Base-by-base conservation (phyloP, 2,797 vertebrate species). In the Urophycis tenuis region DNA sequence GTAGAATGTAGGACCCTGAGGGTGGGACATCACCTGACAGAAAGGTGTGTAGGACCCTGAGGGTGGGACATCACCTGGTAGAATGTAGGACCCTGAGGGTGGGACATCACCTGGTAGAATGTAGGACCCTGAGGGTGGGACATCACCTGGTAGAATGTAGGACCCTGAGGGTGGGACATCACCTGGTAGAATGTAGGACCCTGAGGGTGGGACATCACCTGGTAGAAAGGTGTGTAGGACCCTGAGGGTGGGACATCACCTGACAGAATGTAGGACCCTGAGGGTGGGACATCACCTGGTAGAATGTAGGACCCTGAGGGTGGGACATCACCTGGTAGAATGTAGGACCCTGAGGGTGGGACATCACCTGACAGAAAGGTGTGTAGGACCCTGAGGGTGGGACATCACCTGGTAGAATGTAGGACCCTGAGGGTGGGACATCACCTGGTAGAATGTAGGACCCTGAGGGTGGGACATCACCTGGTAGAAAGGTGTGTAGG, bases 291-390 rank as follows among this genome's bases (percentile, higher is more conserved):
- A 97, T 99, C 92, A 97, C 96, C 32, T 99, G 96, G 97, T 96
- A 99, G 92, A 99, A 96, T 77, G 36, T 45, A 72, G 78, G 67
- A 67, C 72, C 77, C 22, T 15, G 64, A n/a, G 73, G 67, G 1
- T 31, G 75, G 75, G 74, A 79, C 74, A 83, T 86, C 84, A 81
- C n/a, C n/a, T n/a, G n/a, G n/a, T n/a, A n/a, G n/a, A n/a, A n/a
- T n/a, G n/a, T n/a, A n/a, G n/a, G n/a, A n/a, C n/a, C n/a, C n/a
- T n/a, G n/a, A n/a, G n/a, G n/a, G n/a, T n/a, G n/a, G 0, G 96
- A 96, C 84, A 97, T 99, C 92, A 97, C 96, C 32, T 99, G 96
- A 97, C 96, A 99, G 92, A 99, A 96, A 95, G 96, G 97, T 64
- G 88, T 77, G 36, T 45, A 72, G 78, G 67, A 67, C 72, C 77